phyloP scores from a whole-genome alignment of 2,113 vertebrate species.

The Rhea pennata region DNA sequence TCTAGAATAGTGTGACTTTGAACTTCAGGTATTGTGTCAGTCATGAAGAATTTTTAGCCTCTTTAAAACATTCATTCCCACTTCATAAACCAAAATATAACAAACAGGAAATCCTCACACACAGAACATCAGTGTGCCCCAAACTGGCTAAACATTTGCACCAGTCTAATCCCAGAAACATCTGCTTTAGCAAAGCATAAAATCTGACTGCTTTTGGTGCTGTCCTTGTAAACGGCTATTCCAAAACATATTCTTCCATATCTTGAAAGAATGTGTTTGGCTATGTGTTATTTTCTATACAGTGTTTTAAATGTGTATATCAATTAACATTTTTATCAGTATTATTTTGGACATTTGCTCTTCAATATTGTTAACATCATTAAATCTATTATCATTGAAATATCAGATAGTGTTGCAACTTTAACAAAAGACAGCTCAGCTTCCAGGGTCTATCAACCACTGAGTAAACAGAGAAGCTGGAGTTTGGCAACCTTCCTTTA shows the following conservation, averaged over 20 bases:
- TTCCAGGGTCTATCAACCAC: constrained; percentile 46
- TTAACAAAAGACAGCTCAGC: constrained; percentile 58
- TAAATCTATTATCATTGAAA: constrained; percentile 35
- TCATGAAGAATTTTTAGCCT: constrained; percentile 3
- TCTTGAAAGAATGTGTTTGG: background rate
- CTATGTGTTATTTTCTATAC: background rate
- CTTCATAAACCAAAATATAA: background rate
- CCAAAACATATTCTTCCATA: background rate
- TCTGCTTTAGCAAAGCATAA: background rate
- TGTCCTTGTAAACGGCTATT: background rate
- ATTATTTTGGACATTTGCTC: constrained; percentile 1
- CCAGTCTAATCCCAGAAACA: background rate
- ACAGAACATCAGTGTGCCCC: background rate
- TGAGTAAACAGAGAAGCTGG: constrained; percentile 11
- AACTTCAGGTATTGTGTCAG: constrained; percentile 26
- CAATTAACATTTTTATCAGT: background rate
- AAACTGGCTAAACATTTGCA: background rate
- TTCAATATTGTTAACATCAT: constrained; percentile 5
- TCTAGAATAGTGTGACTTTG: constrained; percentile 46
- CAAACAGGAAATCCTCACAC: background rate
- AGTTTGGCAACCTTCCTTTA: background rate
- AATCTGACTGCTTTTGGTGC: background rate
- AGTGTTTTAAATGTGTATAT: background rate
- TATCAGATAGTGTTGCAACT: background rate
- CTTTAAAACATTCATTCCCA: background rate